Evolutionary conservation across 2,888 invertebrate genomes (phyloP).

Genomic region (Drosophila mettleri): DNA sequence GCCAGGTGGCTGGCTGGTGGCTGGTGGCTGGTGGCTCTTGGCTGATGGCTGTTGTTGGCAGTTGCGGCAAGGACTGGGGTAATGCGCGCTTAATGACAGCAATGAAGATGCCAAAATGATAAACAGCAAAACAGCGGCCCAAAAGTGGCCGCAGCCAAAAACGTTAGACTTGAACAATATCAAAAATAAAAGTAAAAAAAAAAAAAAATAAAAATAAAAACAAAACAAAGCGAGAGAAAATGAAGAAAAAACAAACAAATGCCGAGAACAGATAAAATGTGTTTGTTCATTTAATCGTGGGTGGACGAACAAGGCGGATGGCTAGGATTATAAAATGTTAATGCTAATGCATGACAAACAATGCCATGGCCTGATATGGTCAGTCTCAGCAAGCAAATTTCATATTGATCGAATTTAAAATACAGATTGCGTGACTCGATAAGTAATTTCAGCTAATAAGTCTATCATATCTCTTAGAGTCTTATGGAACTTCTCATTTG

Average conservation of each 20-base stretch:
- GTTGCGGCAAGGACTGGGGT: conserved; percentile 31
- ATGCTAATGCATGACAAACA: conserved; percentile 15
- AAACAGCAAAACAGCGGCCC: conserved; percentile 69
- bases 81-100: conserved; percentile 81
- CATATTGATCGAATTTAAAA: background rate
- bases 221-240: conserved; percentile 37
- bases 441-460: no score
- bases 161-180: conserved; percentile 41
- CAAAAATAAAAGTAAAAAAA: background rate
- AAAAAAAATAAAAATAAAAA: background rate
- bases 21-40: conserved; percentile 15
- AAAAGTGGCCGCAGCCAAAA: conserved; percentile 53
- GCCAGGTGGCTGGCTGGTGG: conserved; percentile 12
- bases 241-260: conserved; percentile 54
- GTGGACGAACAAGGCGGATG: background rate
- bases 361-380: background rate
- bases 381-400: background rate
- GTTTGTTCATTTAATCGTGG: conserved; percentile 61
- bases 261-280: conserved; percentile 63
- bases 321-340: conserved; percentile 21
- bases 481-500: background rate
- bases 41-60: conserved; percentile 18
- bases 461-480: background rate
- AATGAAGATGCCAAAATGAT: conserved; percentile 82
- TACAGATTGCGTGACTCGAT: no score